Percentiles rank a stretch among this genome's conserved stretches.
phyloP scores from a whole-genome alignment of 2,113 vertebrate genomes.

The Bothrops jararaca region DNA sequence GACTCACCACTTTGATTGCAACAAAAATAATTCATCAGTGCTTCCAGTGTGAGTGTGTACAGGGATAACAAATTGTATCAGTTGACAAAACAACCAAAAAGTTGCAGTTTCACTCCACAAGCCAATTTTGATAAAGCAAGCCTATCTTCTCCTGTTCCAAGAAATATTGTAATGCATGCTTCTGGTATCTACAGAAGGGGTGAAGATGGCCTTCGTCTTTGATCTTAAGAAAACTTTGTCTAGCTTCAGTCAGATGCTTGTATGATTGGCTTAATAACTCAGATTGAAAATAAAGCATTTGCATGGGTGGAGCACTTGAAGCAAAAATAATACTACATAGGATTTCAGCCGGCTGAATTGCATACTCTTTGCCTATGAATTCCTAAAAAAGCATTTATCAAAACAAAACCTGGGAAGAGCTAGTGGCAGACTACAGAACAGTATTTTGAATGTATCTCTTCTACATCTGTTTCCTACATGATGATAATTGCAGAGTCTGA shows the following conservation, averaged over 20 bases:
- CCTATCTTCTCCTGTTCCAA: not conserved
- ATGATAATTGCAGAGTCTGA: not conserved
- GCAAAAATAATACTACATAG: not conserved
- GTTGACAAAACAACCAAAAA: constrained; percentile 59
- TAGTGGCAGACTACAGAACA: not conserved
- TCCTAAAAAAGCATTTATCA: not conserved
- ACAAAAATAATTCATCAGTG: not conserved
- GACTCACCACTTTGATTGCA: constrained; percentile 18
- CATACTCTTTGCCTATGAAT: not conserved
- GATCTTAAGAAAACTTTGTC: not conserved
- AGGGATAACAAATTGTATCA: constrained; percentile 52
- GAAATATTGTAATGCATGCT: not conserved
- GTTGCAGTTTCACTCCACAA: constrained; percentile 53
- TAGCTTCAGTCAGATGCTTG: not conserved
- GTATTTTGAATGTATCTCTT: not conserved
- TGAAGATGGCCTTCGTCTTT: not conserved
- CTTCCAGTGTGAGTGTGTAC: constrained; percentile 6
- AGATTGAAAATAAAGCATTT: not conserved
- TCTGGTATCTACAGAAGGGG: not conserved
- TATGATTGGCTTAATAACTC: not conserved
- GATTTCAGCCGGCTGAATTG: not conserved
- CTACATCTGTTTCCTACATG: not conserved
- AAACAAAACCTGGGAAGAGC: not conserved
- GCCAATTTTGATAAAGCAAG: constrained; percentile 32
- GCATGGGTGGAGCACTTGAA: not conserved